Evolutionary conservation across 64 coral and sea anemone genomes (phyloP).

Genomic region (Stylophora pistillata): DNA sequence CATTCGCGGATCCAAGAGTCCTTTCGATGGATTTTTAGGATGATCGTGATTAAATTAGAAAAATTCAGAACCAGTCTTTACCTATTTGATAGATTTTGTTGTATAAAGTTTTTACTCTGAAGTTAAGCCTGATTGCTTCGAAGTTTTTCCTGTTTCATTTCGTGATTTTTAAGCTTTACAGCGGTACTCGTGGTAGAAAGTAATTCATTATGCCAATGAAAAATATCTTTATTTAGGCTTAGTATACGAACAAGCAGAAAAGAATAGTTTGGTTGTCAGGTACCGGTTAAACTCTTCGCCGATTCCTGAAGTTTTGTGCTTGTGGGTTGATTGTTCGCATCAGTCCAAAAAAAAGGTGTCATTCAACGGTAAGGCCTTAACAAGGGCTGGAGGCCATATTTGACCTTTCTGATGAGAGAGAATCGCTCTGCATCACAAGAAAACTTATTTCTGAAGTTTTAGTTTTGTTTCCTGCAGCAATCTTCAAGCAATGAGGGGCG

Average conservation of each 20-base stretch:
- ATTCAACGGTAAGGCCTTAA: constrained; percentile 6
- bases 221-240: not conserved
- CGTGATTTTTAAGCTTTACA: no score
- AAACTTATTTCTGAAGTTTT: not conserved
- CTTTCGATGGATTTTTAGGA: no score
- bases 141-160: no score
- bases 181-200: no score
- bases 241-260: not conserved
- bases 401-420: not conserved
- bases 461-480: not conserved
- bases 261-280: not conserved
- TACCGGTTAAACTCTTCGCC: constrained; percentile 13
- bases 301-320: constrained; percentile 9
- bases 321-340: constrained; percentile 29
- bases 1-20: no score
- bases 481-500: constrained; percentile 31
- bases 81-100: no score
- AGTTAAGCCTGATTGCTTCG: no score
- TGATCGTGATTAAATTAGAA: no score
- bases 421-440: not conserved
- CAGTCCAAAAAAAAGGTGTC: not conserved
- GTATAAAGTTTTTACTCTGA: no score
- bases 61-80: no score
- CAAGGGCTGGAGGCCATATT: not conserved
- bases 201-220: no score